Evolutionary conservation across 2,797 vertebrate species (phyloP).

Genomic region (Anguilla marmorata): DNA sequence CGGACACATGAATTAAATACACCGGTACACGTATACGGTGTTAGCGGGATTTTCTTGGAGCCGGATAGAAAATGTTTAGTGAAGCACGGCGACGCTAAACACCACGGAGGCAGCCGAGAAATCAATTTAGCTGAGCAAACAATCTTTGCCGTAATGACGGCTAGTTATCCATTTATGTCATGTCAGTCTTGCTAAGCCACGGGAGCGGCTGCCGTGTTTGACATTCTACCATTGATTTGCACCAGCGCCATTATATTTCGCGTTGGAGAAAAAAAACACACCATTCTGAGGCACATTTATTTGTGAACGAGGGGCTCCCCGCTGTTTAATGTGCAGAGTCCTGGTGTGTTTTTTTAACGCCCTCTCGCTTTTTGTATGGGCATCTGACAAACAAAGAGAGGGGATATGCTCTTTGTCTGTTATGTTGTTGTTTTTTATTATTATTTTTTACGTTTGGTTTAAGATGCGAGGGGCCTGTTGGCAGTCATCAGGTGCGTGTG

Average conservation of each 20-base stretch:
- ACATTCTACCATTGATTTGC: slow-evolving; percentile 80
- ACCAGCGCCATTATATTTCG: slow-evolving; percentile 65
- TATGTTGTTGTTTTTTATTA: not conserved
- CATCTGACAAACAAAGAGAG: not conserved
- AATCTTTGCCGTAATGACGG: slow-evolving; percentile 87
- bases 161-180: slow-evolving; percentile 89
- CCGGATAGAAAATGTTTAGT: slow-evolving; percentile 74
- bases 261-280: not conserved
- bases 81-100: slow-evolving; percentile 76
- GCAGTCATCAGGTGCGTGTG: not conserved
- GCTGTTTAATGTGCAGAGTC: slow-evolving; percentile 27
- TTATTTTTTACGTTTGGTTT: not conserved
- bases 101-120: slow-evolving; percentile 83
- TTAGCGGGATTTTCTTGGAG: slow-evolving; percentile 76
- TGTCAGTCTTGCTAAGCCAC: slow-evolving; percentile 81
- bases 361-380: not conserved
- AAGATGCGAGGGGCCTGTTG: not conserved
- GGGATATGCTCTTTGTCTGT: not conserved
- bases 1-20: slow-evolving; percentile 34
- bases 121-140: slow-evolving; percentile 89
- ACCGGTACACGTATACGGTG: slow-evolving; percentile 54
- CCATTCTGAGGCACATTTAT: slow-evolving; percentile 21
- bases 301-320: slow-evolving; percentile 26
- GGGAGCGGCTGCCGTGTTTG: slow-evolving; percentile 77
- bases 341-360: not conserved